Evolutionary conservation across 2,888 invertebrate species (phyloP).

Genomic region (Mythimna lalbum): DNA sequence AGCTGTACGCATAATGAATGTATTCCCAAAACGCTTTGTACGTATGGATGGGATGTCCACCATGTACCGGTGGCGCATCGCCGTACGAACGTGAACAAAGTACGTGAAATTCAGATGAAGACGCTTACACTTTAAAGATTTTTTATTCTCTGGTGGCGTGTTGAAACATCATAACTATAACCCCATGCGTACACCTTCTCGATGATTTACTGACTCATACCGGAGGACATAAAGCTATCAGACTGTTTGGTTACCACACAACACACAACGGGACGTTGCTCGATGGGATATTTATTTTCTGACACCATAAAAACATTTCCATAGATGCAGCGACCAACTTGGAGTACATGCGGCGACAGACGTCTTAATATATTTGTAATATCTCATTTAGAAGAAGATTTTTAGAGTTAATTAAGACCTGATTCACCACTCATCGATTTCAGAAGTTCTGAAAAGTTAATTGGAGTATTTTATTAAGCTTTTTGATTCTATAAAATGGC

Average conservation of each 20-base stretch:
- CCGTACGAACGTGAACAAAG: too few species aligned
- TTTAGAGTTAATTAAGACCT: neutral
- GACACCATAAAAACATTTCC: constrained; percentile 68
- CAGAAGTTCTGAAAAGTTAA: neutral
- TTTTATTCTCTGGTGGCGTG: neutral
- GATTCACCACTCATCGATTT: neutral
- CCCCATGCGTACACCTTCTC: constrained; percentile 13
- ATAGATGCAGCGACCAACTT: constrained; percentile 65
- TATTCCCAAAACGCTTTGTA: too few species aligned
- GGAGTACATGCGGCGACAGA: constrained; percentile 43
- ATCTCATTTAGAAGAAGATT: neutral
- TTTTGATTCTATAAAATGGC: neutral
- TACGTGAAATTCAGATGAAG: neutral
- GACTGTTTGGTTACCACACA: constrained; percentile 43
- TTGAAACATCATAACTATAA: constrained; percentile 15
- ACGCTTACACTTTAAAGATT: neutral
- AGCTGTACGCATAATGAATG: too few species aligned
- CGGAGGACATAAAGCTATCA: constrained; percentile 61
- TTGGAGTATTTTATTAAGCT: neutral
- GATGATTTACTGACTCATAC: constrained; percentile 33
- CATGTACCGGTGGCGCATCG: too few species aligned
- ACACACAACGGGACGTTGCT: constrained; percentile 31
- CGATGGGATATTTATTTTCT: constrained; percentile 65
- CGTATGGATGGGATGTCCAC: too few species aligned
- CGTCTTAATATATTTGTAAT: neutral